Evolutionary conservation across 2,888 invertebrate genomes (phyloP).

Genomic region (Drosophila buzzatii): DNA sequence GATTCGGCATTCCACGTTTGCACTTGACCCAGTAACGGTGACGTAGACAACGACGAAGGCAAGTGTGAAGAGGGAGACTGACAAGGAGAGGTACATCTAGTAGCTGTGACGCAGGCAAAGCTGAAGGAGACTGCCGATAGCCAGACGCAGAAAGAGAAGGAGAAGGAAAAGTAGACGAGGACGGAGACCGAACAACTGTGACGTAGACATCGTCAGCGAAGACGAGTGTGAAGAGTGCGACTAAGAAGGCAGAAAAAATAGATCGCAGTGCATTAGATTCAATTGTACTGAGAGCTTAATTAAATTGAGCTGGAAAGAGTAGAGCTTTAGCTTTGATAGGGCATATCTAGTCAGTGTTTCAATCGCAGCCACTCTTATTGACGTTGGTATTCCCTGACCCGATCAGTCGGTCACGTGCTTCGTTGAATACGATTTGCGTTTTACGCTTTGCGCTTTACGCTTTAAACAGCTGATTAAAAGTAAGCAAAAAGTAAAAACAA

Average conservation of each 20-base stretch:
- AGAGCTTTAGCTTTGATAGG: slow-evolving; percentile 23
- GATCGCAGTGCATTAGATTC: slow-evolving; percentile 34
- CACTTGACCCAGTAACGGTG: slow-evolving; percentile 44
- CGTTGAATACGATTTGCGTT: slow-evolving; percentile 19
- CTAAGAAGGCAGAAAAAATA: slow-evolving; percentile 2
- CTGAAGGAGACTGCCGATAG: neutral
- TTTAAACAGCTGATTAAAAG: slow-evolving; percentile 34
- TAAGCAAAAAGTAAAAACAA: slow-evolving; percentile 16
- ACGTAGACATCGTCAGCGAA: neutral
- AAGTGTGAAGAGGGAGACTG: slow-evolving; percentile 1
- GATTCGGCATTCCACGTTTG: slow-evolving; percentile 33
- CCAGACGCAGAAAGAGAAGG: neutral
- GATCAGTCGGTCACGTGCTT: slow-evolving; percentile 60
- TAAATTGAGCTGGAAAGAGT: slow-evolving; percentile 16
- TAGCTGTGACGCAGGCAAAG: neutral
- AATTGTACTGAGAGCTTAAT: slow-evolving; percentile 36
- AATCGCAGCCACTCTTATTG: slow-evolving; percentile 31
- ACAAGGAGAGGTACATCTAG: neutral
- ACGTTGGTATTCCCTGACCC: slow-evolving; percentile 15
- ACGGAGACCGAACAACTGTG: neutral
- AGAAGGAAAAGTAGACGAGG: slow-evolving; percentile 9
- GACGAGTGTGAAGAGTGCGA: neutral
- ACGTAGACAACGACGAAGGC: slow-evolving; percentile 21
- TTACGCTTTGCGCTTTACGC: slow-evolving; percentile 18
- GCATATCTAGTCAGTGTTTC: slow-evolving; percentile 49